phyloP scores from a whole-genome alignment of 2,888 invertebrate species.

The Aphodius granarius region DNA sequence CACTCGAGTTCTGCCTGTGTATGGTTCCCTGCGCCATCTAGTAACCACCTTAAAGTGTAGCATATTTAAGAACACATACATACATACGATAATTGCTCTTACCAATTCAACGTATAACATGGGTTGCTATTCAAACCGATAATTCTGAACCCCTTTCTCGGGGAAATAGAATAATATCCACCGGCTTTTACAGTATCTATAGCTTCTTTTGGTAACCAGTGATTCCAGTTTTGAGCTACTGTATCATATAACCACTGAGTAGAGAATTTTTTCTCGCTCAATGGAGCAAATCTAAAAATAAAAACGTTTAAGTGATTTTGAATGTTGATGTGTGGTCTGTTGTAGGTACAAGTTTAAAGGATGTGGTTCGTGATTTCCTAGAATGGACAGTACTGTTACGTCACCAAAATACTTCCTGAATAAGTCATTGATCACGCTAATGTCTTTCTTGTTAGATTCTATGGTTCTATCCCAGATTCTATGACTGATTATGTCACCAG shows the following conservation, averaged over 20 bases:
- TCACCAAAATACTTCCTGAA: constrained; percentile 29
- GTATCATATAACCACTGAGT: constrained; percentile 78
- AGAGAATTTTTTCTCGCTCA: constrained; percentile 47
- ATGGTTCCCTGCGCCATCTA: constrained; percentile 60
- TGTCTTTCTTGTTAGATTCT: constrained; percentile 61
- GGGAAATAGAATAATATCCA: constrained; percentile 77
- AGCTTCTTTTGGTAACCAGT: constrained; percentile 68
- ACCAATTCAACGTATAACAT: constrained; percentile 74
- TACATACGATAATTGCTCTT: constrained; percentile 38
- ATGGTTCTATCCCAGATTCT: constrained; percentile 81
- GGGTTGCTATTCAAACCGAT: constrained; percentile 81
- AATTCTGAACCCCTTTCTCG: constrained; percentile 70
- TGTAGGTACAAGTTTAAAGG: constrained; percentile 85
- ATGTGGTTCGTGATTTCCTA: constrained; percentile 71
- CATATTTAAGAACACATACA: background rate
- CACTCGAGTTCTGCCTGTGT: constrained; percentile 77
- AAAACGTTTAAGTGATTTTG: no score
- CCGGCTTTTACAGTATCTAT: constrained; percentile 62
- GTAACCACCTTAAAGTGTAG: constrained; percentile 37
- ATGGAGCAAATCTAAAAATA: constrained; percentile 42
- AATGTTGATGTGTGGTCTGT: no score
- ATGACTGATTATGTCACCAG: constrained; percentile 86
- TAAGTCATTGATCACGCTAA: constrained; percentile 43
- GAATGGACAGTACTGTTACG: constrained; percentile 58
- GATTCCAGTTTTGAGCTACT: constrained; percentile 70